These are phyloP conservation scores for Nephrotoma flavescens DNA, from an alignment of 2,888 invertebrate species.

Conservation along the genomic window DNA sequence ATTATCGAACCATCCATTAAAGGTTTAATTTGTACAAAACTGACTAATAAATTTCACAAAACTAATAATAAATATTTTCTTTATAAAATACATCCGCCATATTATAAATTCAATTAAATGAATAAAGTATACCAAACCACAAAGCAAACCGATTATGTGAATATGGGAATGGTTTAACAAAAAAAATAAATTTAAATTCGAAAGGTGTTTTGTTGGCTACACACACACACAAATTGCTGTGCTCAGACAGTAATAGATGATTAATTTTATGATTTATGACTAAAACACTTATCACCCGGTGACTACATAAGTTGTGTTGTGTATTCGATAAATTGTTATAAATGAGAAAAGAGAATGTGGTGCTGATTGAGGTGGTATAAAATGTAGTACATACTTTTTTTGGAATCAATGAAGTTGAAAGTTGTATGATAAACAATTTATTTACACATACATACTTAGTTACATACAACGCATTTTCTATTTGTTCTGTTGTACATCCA, in stretches of 20 bases:
- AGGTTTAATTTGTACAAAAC: background rate
- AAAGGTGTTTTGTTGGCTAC: background rate
- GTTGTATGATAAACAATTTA: background rate
- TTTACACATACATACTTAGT: background rate
- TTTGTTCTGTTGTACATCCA: background rate
- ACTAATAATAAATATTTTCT: background rate
- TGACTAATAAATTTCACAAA: background rate
- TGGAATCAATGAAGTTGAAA: background rate
- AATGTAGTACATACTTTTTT: background rate
- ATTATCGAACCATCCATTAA: background rate
- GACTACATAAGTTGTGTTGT: background rate
- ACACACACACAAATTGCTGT: background rate
- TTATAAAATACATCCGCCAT: background rate
- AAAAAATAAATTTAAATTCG: background rate
- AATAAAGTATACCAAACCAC: background rate
- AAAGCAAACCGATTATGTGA: background rate
- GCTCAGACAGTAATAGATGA: background rate
- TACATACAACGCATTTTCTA: background rate
- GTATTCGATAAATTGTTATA: background rate
- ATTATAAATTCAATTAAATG: background rate
- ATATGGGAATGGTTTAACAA: background rate
- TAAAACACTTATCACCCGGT: background rate
- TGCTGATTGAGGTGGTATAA: background rate
- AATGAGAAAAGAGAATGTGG: background rate
- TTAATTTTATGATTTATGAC: background rate